Conservation (phyloP, 2,113 vertebrate species). For the Alethe castanea region DNA sequence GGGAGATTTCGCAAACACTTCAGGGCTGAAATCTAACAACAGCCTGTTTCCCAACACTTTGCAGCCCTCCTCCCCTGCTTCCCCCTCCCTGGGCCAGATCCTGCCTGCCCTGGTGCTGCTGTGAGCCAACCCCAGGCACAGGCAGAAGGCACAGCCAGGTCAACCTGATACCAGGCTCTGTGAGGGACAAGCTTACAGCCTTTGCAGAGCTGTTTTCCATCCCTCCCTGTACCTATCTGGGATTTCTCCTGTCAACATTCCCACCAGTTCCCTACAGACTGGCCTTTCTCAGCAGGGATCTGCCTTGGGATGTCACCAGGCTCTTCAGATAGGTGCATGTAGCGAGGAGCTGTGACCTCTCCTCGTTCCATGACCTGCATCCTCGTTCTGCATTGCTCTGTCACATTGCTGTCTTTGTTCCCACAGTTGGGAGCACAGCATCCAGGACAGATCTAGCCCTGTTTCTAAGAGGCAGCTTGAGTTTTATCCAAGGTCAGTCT, state of each 20-base stretch:
- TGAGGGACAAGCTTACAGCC: not conserved
- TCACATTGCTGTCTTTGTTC: not conserved
- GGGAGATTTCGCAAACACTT: slow-evolving; percentile 63
- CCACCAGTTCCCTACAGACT: not conserved
- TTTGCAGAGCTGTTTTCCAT: not conserved
- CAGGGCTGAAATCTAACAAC: slow-evolving; percentile 55
- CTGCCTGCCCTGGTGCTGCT: not conserved
- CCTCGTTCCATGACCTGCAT: not conserved
- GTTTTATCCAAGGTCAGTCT: not conserved
- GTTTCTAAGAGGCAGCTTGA: not conserved
- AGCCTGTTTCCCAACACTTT: slow-evolving; percentile 58
- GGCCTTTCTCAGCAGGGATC: slow-evolving; percentile 14
- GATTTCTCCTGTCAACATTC: slow-evolving; percentile 26
- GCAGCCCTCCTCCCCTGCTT: not conserved
- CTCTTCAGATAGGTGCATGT: slow-evolving; percentile 4
- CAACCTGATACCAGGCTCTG: not conserved
- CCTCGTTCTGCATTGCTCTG: not conserved
- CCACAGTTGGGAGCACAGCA: not conserved
- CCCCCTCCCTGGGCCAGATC: rapidly evolving
- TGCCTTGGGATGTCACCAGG: slow-evolving; percentile 15
- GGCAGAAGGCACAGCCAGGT: not conserved
- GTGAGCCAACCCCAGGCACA: not conserved
- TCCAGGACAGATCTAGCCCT: not conserved
- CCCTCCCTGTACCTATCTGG: not conserved
- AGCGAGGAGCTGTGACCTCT: not conserved